Conservation (phyloP, 2,797 vertebrate genomes). For the Enteromius afrohamiltoni region DNA sequence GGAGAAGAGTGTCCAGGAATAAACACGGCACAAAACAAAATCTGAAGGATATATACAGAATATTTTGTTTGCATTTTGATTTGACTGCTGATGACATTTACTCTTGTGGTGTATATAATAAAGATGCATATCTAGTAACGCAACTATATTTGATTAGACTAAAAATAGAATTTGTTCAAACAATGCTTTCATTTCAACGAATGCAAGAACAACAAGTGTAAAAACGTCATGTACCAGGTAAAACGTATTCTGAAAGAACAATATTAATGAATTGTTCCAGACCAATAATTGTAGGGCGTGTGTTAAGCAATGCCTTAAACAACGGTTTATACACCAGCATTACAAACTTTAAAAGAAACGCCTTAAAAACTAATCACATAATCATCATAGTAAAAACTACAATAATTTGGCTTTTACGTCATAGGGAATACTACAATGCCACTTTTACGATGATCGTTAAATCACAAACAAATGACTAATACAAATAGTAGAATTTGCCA, state of each 20-base stretch:
- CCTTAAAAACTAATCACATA: not conserved
- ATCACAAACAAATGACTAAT: slow-evolving; percentile 2
- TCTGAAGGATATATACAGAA: not conserved
- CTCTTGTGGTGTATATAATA: not conserved
- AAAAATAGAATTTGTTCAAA: not conserved
- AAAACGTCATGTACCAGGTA: not conserved
- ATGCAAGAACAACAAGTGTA: not conserved
- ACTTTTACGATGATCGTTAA: not conserved
- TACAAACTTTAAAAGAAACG: not conserved
- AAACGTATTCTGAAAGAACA: not conserved
- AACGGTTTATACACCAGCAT: not conserved
- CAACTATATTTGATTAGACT: not conserved
- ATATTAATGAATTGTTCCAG: not conserved
- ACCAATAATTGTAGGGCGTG: not conserved
- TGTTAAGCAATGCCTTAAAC: not conserved
- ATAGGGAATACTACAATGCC: not conserved
- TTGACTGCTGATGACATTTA: not conserved
- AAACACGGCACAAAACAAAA: not conserved
- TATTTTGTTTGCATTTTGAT: not conserved
- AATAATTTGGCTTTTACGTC: not conserved
- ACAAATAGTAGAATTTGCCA: not conserved
- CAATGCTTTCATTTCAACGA: not conserved
- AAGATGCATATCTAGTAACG: not conserved
- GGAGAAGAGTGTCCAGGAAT: not conserved
- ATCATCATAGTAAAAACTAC: not conserved